Base-by-base conservation (phyloP, 2,797 vertebrate genomes). In the Poeciliopsis presidionis region DNA sequence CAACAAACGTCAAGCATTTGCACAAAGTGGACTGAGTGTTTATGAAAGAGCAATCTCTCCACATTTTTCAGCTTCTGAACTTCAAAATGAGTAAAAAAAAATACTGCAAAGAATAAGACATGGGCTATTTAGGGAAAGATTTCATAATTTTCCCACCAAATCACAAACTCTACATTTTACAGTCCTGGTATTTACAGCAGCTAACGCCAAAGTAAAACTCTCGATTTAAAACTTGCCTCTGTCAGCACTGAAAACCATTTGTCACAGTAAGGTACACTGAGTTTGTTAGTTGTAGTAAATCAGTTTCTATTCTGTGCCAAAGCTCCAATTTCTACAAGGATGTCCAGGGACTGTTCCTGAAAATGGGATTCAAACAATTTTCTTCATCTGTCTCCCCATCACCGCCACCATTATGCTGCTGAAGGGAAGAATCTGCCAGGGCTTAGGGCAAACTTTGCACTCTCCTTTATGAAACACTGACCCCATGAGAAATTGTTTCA, bases 341-440 rank as follows among this genome's bases (percentile, higher is more conserved):
- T 36, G 45, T 89, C 83, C 73, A 72, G 84, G 84, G 87, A 84
- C 86, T 83, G 65, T 73, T 85, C 75, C 81, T 84, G 76, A 84
- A 90, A 88, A 92, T 88, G 86, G 81, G 84, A 90, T 91, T 88
- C 81, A 86, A 86, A 82, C 84, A 84, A 81, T 89, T 91, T 90
- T 83, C 86, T 87, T 80, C 78, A 82, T 84, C 86, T 85, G 88
- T 90, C 90, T 80, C 67, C 74, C 11, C 77, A 14, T 75, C 77
- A 81, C 81, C 78, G 77, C 70, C 59, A 13, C 74, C 70, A 76
- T 89, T 85, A 86, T 87, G 78, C 65, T 79, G 72, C 71, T 74
- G 14, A 81, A 79, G 74, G 33, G 75, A 79, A 75, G 85, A 78
- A 30, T 2, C 4, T 77, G 55, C 57, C 81, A 87, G 76, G 75